Base-by-base conservation (phyloP, 2,888 invertebrate genomes). In the Agrilus biguttatus region DNA sequence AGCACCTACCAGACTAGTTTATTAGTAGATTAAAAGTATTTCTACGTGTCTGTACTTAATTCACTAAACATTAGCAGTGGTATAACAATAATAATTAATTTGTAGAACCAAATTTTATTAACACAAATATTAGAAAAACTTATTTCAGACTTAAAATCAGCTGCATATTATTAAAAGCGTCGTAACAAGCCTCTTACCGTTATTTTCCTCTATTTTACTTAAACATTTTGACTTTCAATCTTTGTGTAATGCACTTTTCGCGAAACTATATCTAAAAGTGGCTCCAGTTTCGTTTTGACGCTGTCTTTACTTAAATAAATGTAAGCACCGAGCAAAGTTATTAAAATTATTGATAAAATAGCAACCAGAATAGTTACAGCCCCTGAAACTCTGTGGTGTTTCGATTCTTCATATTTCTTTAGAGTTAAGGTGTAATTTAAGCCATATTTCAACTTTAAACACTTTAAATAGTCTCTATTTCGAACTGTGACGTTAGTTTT, bases 221-320 rank as follows among this genome's bases (percentile, higher is more conserved):
- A 59, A 34, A 66, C 65, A 51, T 64, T 62, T 53, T 66, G 66
- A 33, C 65, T 62, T 49, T 67, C 65, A 21, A 83, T 82, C 8
- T 79, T 78, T 1, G 81, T 81, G 53, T 83, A 83, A 49, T 81
- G 79, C 33, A 83, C 82, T 58, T 81, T 79, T 56, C 78, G 73
- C 33, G 77, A 72, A 34, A 81, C 74, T 42, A 74, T 73, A 50
- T 79, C 76, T 38, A 81, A 67, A 28, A 80, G 67, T 1, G 80
- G 80, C 28, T 69, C 69, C 35, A 78, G 67, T 59, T 72, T 73
- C 45, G 67, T 68, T 48, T 71, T 70, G 37, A 82, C 64, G 46
- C 70, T 70, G 44, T 72, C 70, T 47, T 76, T 71, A 55, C 78
- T 78, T 32, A 78, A 63, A 55, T 80, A 81, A 17, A 74, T 65